A percentile compares a stretch with the other conserved stretches of the same genome.
Evolutionary conservation across 2,113 vertebrate genomes (phyloP).

Genomic region (Hypanus sabinus): DNA sequence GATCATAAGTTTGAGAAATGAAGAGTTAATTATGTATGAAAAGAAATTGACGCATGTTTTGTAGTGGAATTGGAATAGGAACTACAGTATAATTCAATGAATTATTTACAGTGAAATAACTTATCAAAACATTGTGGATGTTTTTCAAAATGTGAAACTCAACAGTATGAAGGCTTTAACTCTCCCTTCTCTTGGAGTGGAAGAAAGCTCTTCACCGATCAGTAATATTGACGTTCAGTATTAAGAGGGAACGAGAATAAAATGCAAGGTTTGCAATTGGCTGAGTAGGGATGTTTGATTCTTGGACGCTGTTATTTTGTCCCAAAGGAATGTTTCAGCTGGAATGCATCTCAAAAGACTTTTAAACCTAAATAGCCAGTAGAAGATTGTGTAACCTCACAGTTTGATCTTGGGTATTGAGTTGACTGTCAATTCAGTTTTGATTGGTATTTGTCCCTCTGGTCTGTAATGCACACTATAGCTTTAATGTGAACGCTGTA

Average conservation of each 20-base stretch:
- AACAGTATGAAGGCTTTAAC: not conserved
- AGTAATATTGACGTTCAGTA: not conserved
- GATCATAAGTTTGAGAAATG: not conserved
- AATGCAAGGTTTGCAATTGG: not conserved
- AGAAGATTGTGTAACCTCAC: not conserved
- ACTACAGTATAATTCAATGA: not conserved
- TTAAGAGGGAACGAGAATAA: not conserved
- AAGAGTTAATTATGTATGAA: not conserved
- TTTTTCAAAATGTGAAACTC: not conserved
- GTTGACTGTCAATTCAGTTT: not conserved
- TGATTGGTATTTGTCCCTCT: not conserved
- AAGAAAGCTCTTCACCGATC: not conserved
- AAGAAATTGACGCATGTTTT: not conserved
- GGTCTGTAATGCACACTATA: constrained; percentile 1
- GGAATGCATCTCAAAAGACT: not conserved
- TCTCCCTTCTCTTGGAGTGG: not conserved
- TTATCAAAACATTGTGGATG: not conserved
- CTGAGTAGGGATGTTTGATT: not conserved
- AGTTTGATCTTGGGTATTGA: not conserved
- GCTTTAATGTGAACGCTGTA: constrained; percentile 19
- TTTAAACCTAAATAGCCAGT: not conserved
- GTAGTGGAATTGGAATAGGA: constrained; percentile 27
- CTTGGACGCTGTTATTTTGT: not conserved
- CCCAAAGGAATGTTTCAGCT: not conserved
- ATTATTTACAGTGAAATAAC: constrained; percentile 17